These are phyloP conservation scores for Entomobrya multifasciata DNA, from an alignment of 2,888 invertebrate species.

Conservation along the genomic window DNA sequence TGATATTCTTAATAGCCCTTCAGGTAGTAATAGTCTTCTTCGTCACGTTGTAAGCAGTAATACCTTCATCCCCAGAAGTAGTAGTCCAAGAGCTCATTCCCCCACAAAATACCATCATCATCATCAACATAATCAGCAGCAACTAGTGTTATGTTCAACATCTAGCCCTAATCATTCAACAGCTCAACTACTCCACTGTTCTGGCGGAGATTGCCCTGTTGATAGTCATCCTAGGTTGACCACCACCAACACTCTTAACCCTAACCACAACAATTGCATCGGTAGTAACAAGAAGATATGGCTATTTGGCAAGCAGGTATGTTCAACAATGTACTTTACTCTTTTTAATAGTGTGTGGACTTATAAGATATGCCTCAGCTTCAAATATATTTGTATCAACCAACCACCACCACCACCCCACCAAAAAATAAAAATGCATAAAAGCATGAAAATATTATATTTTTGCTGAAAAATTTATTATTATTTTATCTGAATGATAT, in stretches of 20 bases:
- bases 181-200: slow-evolving; percentile 33
- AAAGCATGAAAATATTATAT: slow-evolving; percentile 61
- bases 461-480: slow-evolving; percentile 43
- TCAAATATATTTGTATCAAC: not conserved
- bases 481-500: not conserved
- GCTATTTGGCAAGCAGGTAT: slow-evolving; percentile 69
- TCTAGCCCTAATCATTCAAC: slow-evolving; percentile 50
- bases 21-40: slow-evolving; percentile 55
- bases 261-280: slow-evolving; percentile 33
- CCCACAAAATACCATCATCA: too few species aligned
- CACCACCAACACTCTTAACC: slow-evolving; percentile 55
- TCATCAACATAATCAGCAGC: slow-evolving; percentile 36
- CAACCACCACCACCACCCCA: not conserved
- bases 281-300: slow-evolving; percentile 60
- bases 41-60: slow-evolving; percentile 64
- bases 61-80: slow-evolving; percentile 38
- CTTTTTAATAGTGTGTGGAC: slow-evolving; percentile 36
- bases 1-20: slow-evolving; percentile 19
- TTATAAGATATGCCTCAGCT: not conserved
- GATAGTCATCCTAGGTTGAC: slow-evolving; percentile 72
- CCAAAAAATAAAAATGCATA: slow-evolving; percentile 54
- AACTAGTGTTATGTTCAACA: slow-evolving; percentile 25
- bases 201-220: slow-evolving; percentile 64
- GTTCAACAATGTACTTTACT: slow-evolving; percentile 3
- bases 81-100: slow-evolving; percentile 58